Percentiles rank a stretch among this genome's conserved stretches.
phyloP scores from a whole-genome alignment of 2,888 invertebrate species.

The Chloroclystis v-ata region DNA sequence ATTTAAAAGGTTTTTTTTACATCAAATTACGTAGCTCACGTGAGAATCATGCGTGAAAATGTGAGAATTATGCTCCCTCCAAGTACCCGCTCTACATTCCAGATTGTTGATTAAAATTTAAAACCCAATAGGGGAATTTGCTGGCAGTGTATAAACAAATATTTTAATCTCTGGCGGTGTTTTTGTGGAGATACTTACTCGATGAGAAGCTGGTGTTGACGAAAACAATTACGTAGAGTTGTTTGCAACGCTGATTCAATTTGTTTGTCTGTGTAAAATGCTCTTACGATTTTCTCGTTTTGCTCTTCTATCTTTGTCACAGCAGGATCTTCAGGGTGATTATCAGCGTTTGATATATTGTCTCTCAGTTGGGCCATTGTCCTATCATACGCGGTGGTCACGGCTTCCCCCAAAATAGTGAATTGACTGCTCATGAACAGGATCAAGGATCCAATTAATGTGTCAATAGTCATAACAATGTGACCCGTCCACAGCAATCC shows the following conservation, averaged over 20 bases:
- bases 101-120: constrained; percentile 36
- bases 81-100: constrained; percentile 7
- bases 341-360: neutral
- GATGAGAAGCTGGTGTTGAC: constrained; percentile 65
- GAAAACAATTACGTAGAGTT: constrained; percentile 52
- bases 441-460: constrained; percentile 66
- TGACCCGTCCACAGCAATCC: constrained; percentile 71
- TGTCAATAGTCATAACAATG: constrained; percentile 69
- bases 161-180: constrained; percentile 23
- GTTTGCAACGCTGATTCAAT: constrained; percentile 53
- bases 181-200: constrained; percentile 41
- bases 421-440: constrained; percentile 70
- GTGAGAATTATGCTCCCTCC: constrained; percentile 5
- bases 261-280: constrained; percentile 43
- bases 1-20: constrained; percentile 14
- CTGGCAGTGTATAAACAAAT: constrained; percentile 28
- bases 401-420: constrained; percentile 55
- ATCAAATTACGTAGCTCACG: constrained; percentile 11
- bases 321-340: neutral
- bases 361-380: constrained; percentile 46
- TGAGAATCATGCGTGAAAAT: constrained; percentile 4
- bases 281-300: constrained; percentile 44
- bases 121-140: constrained; percentile 26
- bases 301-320: constrained; percentile 28
- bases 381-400: constrained; percentile 58